Base-by-base conservation (phyloP, 2,888 invertebrate species). In the Brachypalpus laphriformis region DNA sequence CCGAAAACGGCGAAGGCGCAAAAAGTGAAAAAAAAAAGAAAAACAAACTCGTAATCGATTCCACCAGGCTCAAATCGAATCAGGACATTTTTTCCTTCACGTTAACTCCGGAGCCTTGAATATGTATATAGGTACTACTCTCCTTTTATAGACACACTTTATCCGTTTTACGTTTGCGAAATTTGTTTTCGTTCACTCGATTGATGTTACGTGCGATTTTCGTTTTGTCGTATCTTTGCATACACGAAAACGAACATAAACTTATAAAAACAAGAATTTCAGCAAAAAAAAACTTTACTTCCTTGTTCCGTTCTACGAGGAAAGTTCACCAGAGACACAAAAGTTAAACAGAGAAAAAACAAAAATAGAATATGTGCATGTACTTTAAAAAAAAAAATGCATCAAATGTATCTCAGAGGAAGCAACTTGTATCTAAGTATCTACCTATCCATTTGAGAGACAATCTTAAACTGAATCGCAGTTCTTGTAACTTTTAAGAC, bases 391-490 rank as follows among this genome's bases (percentile, higher is more conserved):
- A 37, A 59, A 28, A 47, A 57, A 31, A 34, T 40, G 40, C 51
- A 56, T 20, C 56, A 70, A 78, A 78, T 56, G 45, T 80, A 71
- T 80, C 11, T 42, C 20, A 25, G 45, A 65, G 37, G 45, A 25
- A 54, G 54, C 25, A 78, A 83, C 57, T 80, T 71, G 63, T 75
- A 70, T 78, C 78, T 74, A 56, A 42, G 80, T 80, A 76, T 80
- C 80, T 75, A 85, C 85, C 81, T 85, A 76, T 85, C 75, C 81
- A 81, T 71, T 85, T 76, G 85, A 81, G 76, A 85, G 81, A 72
- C 85, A 85, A 85, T 85, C 85, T 81, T 85, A 71, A 85, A 85
- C 85, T 85, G 85, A 85, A 76, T 76, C 81, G 75, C 71, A 85
- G 80, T 71, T 85, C 85, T 85, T 81, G 75, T 81, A 85, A 85